phyloP scores from a whole-genome alignment of 2,113 vertebrate genomes.

The Eolophus roseicapilla region DNA sequence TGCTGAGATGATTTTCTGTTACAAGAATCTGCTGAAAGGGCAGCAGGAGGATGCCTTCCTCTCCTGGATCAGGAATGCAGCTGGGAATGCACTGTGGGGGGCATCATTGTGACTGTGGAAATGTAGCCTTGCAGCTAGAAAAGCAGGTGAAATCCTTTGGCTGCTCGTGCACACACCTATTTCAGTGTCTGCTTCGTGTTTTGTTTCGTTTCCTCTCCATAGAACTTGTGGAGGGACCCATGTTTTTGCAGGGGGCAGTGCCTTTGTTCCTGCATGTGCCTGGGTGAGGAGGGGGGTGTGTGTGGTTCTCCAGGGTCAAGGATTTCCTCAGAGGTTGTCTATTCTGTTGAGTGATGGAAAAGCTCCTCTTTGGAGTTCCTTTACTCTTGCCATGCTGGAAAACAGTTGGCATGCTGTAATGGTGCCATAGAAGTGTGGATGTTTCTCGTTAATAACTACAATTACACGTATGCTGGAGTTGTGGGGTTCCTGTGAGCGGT shows the following conservation, averaged over 20 bases:
- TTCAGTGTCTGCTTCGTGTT: not conserved
- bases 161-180: fast-evolving
- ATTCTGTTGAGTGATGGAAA: slow-evolving; percentile 18
- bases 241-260: not conserved
- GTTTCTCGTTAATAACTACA: not conserved
- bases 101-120: not conserved
- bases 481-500: fast-evolving
- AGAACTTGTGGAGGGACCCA: not conserved
- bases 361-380: slow-evolving; percentile 35
- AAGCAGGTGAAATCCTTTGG: not conserved
- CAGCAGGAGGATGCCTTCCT: slow-evolving; percentile 20
- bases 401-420: not conserved
- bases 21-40: slow-evolving; percentile 42
- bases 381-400: not conserved
- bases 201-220: not conserved
- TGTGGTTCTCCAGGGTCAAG: not conserved
- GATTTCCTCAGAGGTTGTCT: slow-evolving; percentile 9
- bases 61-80: slow-evolving; percentile 36
- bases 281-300: not conserved
- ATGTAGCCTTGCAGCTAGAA: not conserved
- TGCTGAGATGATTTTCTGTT: not conserved
- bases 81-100: not conserved
- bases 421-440: not conserved
- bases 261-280: not conserved
- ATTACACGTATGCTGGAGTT: fast-evolving